Evolutionary conservation across 35 echinoderm and acorn worm species (phyloP).

Genomic region (Apostichopus parvimensis): DNA sequence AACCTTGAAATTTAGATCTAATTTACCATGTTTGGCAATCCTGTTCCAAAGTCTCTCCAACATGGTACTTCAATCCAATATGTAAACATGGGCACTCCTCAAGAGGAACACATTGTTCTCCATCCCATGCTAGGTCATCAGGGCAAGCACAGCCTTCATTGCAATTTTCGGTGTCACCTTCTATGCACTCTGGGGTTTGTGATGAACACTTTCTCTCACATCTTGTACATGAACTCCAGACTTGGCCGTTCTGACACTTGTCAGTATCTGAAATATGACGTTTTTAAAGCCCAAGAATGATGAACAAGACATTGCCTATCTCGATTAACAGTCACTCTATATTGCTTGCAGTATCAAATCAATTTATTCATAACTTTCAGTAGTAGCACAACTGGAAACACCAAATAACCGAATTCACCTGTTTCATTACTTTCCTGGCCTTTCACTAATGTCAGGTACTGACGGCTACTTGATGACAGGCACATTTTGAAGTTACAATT

Average conservation of each 20-base stretch:
- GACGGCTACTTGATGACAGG: too few species aligned
- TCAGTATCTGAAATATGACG: conserved; percentile 21
- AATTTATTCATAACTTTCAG: conserved; percentile 1
- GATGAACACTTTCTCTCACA: conserved; percentile 23
- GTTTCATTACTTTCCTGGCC: too few species aligned
- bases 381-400: not conserved
- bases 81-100: conserved; percentile 43
- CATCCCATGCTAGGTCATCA: conserved; percentile 32
- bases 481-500: too few species aligned
- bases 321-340: too few species aligned
- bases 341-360: too few species aligned
- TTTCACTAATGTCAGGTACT: not conserved
- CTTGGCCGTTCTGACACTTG: conserved; percentile 38
- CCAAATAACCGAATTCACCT: too few species aligned
- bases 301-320: too few species aligned
- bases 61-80: not conserved
- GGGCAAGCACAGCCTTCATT: conserved; percentile 59
- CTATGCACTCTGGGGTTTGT: not conserved
- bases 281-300: not conserved
- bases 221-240: conserved; percentile 51
- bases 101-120: conserved; percentile 27
- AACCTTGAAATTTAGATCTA: not conserved
- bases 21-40: conserved; percentile 50
- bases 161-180: conserved; percentile 28
- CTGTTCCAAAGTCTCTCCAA: not conserved